phyloP scores from a whole-genome alignment of 2,797 vertebrate genomes.

The Apogon hyalosoma region DNA sequence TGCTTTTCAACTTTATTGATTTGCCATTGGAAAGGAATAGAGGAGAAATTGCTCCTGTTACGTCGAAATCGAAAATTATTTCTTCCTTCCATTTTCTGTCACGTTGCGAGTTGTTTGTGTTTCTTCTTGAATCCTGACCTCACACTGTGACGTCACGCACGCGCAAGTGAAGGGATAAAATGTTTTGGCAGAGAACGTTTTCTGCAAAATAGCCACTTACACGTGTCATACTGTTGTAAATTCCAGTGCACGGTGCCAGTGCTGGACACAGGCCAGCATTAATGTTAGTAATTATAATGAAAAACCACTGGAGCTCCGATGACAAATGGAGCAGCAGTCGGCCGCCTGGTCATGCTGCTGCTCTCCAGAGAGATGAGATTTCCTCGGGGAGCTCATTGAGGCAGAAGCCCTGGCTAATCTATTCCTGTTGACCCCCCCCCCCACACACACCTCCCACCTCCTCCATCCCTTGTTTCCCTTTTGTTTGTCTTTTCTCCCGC shows the following conservation, averaged over 20 bases:
- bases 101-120: constrained; percentile 46
- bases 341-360: constrained; percentile 37
- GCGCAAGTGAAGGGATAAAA: background rate
- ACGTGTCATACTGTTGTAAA: background rate
- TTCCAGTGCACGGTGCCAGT: constrained; percentile 9
- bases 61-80: constrained; percentile 45
- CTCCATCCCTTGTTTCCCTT: constrained; percentile 3
- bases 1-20: constrained; percentile 61
- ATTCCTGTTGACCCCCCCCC: constrained; percentile 32
- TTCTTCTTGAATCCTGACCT: constrained; percentile 11
- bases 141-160: background rate
- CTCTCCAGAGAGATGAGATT: constrained; percentile 43
- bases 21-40: constrained; percentile 46
- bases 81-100: constrained; percentile 32
- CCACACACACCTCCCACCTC: background rate
- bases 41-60: constrained; percentile 43
- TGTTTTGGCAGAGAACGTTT: background rate
- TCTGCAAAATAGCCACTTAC: constrained; percentile 3
- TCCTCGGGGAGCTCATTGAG: constrained; percentile 43
- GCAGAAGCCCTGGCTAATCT: constrained; percentile 33
- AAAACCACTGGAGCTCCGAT: constrained; percentile 43
- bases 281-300: constrained; percentile 38
- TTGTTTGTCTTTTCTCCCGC: constrained; percentile 4
- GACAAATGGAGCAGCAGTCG: constrained; percentile 55
- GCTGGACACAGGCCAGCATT: constrained; percentile 23